These are phyloP conservation scores for Mechanitis messenoides DNA, from an alignment of 2,888 invertebrate genomes.

Conservation along the genomic window DNA sequence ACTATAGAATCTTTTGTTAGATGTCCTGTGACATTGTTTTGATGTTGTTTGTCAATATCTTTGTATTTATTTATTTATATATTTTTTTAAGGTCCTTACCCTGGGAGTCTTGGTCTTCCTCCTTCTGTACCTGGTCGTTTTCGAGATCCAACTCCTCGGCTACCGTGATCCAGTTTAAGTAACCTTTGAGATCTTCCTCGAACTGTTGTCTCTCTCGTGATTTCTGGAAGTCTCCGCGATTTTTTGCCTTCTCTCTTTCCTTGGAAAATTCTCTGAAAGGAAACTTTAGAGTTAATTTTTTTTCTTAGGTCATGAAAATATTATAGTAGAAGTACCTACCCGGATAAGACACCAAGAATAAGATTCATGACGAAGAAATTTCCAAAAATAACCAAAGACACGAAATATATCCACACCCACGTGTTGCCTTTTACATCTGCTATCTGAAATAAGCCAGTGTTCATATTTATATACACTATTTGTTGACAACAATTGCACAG, in stretches of 20 bases:
- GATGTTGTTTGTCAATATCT: no score
- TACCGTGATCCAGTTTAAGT: constrained; percentile 99
- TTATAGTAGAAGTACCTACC: constrained; percentile 74
- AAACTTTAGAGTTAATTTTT: background rate
- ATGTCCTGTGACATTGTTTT: no score
- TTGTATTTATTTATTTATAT: no score
- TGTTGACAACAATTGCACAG: background rate
- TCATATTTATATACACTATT: background rate
- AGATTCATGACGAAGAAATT: constrained; percentile 99
- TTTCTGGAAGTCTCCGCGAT: constrained; percentile 98
- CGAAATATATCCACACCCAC: constrained; percentile 99
- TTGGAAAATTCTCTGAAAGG: constrained; percentile 96
- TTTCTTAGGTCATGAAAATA: background rate
- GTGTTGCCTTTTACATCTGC: constrained; percentile 95
- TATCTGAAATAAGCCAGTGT: constrained; percentile 78
- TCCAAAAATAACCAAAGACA: constrained; percentile 98
- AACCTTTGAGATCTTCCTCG: constrained; percentile 97
- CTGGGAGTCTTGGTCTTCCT: constrained; percentile 79
- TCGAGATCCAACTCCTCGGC: constrained; percentile 99
- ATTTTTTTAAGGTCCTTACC: constrained; percentile 34
- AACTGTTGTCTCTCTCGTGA: constrained; percentile 98
- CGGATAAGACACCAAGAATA: constrained; percentile 99
- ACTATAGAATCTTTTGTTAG: no score
- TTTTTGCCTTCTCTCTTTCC: constrained; percentile 99
- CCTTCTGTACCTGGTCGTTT: constrained; percentile 84